Conservation (phyloP, 2,113 vertebrate species). For the Haemorhous mexicanus region DNA sequence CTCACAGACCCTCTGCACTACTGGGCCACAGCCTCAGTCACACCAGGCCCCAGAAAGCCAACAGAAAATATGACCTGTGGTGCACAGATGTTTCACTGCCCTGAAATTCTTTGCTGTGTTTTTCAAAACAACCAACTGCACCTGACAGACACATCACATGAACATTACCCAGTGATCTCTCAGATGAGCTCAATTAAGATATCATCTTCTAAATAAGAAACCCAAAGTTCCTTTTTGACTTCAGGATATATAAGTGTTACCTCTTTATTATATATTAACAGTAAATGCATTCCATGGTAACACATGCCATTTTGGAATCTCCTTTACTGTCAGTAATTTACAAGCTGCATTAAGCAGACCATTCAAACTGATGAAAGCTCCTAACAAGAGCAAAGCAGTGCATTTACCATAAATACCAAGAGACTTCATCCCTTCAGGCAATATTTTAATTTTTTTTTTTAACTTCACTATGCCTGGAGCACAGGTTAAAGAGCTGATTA, state of each 20-base stretch:
- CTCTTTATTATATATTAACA: not conserved
- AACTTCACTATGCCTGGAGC: not conserved
- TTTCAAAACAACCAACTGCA: constrained; percentile 12
- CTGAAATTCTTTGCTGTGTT: not conserved
- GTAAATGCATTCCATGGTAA: not conserved
- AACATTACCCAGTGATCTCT: not conserved
- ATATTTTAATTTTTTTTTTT: not conserved
- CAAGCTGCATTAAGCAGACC: not conserved
- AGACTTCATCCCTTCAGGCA: not conserved
- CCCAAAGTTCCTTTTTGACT: not conserved
- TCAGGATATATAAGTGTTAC: not conserved
- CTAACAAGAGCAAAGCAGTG: not conserved
- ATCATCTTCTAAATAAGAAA: not conserved
- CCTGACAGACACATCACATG: not conserved
- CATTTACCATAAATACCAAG: not conserved
- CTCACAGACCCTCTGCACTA: not conserved
- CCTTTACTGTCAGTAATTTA: not conserved
- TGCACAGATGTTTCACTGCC: constrained; percentile 9
- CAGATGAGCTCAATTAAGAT: not conserved
- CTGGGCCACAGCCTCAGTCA: not conserved
- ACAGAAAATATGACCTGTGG: not conserved
- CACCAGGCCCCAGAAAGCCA: not conserved
- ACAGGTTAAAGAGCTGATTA: not conserved
- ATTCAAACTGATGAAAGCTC: not conserved
- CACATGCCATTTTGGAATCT: not conserved